Base-by-base conservation (phyloP, 1,140 invertebrate genomes). In the Penaeus indicus region DNA sequence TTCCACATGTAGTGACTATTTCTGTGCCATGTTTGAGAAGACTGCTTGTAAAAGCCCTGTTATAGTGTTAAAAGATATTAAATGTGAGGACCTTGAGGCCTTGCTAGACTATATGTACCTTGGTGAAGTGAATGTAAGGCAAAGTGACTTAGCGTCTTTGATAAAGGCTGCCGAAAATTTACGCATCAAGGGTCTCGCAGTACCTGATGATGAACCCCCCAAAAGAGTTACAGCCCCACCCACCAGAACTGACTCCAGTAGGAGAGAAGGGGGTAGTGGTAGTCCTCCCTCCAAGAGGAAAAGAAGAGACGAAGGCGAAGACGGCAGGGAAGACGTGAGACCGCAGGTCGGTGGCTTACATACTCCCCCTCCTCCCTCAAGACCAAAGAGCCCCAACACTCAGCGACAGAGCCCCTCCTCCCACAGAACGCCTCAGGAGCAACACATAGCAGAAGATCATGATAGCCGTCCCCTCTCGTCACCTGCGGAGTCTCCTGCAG, bases 201-300 rank as follows among this genome's bases (percentile, higher is more conserved):
- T 92, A 78, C 91, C 92, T 88, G 90, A 90, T 72, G 90, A 90
- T 90, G 90, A 90, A 79, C 90, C 90, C 89, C 86, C 84, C 72
- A 87, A 88, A 54, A 86, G 77, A 64, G 67, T 77, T 42, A 54
- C 47, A 16, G 25, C 67, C 21, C 16, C 80, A 8, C 47, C 38
- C 19, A 86, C 64, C 60, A 77, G 84, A 63, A 42, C 81, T 27
- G 82, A 86, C 47, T 21, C 89, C 21, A 62, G 75, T 60, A 87
- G 85, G 42, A 88, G 89, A 84, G 87, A 88, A 60, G 89, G 87
- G 5, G 86, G 86, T 4, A 85, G 72, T 62, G 84, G 90, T 77
- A 86, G 84, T 47, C 90, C 90, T 38, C 90, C 90, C 25, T 67
- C 90, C 5, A 90, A 90, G 67, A 90, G 90, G 82, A 90, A 90